A percentile compares a stretch with the other conserved stretches of the same genome.
These are phyloP conservation scores for Nephila pilipes DNA, from an alignment of 1,140 invertebrate species.

Conservation along the genomic window DNA sequence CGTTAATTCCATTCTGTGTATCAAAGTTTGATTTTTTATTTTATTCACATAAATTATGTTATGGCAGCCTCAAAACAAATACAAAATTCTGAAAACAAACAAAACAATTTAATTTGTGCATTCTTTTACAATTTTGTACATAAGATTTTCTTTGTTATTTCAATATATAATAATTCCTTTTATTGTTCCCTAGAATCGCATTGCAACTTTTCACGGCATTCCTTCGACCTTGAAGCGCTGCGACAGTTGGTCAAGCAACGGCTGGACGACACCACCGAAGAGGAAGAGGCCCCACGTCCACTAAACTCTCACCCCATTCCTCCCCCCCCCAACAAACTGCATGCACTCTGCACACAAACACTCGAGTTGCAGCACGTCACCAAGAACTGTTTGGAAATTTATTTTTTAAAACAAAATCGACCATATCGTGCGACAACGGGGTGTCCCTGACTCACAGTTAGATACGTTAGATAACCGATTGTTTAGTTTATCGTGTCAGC, in stretches of 20 bases:
- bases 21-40: no score
- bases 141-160: background rate
- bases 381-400: background rate
- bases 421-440: background rate
- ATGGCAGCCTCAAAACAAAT: no score
- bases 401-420: background rate
- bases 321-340: background rate
- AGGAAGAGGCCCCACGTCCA: conserved; percentile 57
- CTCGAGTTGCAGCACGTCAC: background rate
- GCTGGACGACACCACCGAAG: conserved; percentile 50
- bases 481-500: no score
- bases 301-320: background rate
- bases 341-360: background rate
- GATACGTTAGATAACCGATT: no score
- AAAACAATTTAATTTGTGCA: no score
- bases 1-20: no score
- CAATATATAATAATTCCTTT: background rate
- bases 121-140: no score
- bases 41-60: no score
- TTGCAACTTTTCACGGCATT: conserved; percentile 57
- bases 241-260: conserved; percentile 71
- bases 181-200: conserved; percentile 9
- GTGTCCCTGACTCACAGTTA: background rate
- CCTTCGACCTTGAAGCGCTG: conserved; percentile 50
- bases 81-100: no score